Percentiles rank a stretch among this genome's conserved stretches.
phyloP scores from a whole-genome alignment of 2,797 vertebrate genomes.

The Phaenicophaeus curvirostris region DNA sequence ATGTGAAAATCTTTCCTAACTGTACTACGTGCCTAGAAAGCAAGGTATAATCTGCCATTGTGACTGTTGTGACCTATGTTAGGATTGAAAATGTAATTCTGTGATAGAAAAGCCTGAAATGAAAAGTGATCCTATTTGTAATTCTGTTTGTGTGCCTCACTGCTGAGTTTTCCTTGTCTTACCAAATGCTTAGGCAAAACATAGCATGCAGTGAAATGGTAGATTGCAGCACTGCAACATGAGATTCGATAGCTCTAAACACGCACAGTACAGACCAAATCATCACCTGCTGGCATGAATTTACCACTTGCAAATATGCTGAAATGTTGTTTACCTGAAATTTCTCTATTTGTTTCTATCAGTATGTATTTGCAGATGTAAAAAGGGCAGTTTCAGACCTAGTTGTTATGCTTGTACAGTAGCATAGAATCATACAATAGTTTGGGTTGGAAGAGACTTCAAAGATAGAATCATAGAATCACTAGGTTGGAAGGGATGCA shows the following conservation, averaged over 20 bases:
- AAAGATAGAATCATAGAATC: too few relatives aligned
- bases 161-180: neutral
- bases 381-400: neutral
- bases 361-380: neutral
- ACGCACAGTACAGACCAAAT: neutral
- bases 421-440: neutral
- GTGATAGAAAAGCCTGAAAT: neutral
- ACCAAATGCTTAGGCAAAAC: neutral
- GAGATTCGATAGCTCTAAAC: neutral
- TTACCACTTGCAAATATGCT: neutral
- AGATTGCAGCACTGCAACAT: neutral
- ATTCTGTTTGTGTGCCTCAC: conserved; percentile 3
- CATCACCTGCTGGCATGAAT: neutral
- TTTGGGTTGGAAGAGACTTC: too few relatives aligned
- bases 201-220: neutral
- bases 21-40: conserved; percentile 68
- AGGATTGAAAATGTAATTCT: conserved; percentile 38
- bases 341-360: neutral
- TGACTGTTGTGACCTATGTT: conserved; percentile 50
- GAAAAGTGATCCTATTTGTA: conserved; percentile 8
- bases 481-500: too few relatives aligned
- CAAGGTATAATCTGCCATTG: conserved; percentile 54
- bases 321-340: neutral
- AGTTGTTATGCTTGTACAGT: neutral
- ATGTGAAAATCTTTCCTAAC: conserved; percentile 73